A percentile compares a stretch with the other conserved stretches of the same genome.
phyloP scores from a whole-genome alignment of 2,888 invertebrate species.

The Pristionchus arcanus region DNA sequence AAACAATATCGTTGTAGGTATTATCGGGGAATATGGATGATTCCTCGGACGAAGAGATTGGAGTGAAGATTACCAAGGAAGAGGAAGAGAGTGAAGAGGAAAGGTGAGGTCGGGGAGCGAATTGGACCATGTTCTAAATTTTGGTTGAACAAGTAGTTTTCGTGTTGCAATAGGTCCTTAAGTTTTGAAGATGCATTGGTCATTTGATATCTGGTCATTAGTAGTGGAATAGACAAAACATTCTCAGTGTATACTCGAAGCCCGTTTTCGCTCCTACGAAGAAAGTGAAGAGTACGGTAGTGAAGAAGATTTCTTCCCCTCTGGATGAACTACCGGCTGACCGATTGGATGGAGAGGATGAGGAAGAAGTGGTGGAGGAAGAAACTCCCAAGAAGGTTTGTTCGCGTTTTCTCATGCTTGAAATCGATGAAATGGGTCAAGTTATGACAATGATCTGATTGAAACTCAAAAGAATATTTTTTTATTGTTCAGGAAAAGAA shows the following conservation, averaged over 20 bases:
- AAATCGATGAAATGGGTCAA: too few species aligned
- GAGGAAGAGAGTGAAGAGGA: constrained; percentile 36
- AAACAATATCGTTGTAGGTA: neutral
- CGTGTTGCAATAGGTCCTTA: too few species aligned
- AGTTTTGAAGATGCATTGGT: neutral
- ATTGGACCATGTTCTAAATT: neutral
- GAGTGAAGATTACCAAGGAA: constrained; percentile 54
- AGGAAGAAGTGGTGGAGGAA: neutral
- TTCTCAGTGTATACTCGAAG: neutral
- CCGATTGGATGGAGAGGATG: constrained; percentile 5
- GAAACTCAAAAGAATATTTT: neutral
- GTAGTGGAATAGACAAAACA: neutral
- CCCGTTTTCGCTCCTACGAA: constrained; percentile 3
- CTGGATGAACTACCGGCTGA: constrained; percentile 22
- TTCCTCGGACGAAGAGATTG: constrained; percentile 61
- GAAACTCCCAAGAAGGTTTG: constrained; percentile 21
- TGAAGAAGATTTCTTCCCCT: too few species aligned
- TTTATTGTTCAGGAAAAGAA: constrained; percentile 50
- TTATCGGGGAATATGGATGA: neutral
- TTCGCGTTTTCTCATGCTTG: neutral
- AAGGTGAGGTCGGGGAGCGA: neutral
- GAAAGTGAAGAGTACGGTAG: neutral
- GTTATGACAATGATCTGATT: too few species aligned
- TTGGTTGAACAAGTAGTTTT: neutral
- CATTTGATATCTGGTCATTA: too few species aligned